These are phyloP conservation scores for Leucoma salicis DNA, from an alignment of 2,888 invertebrate species.

Conservation along the genomic window DNA sequence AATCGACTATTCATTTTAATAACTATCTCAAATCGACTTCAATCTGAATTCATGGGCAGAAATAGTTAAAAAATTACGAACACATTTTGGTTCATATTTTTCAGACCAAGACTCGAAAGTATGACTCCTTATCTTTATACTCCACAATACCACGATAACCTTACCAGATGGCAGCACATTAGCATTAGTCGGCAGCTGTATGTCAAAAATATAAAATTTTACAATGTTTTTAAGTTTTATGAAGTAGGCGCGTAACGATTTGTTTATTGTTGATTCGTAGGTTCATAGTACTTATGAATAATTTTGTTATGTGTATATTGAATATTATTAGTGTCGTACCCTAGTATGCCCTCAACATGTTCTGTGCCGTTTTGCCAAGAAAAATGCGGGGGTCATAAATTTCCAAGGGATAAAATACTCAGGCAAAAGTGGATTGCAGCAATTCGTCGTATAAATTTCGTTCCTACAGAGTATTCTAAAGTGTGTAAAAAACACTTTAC, in stretches of 20 bases:
- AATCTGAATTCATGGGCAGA: too few relatives aligned
- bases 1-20: too few relatives aligned
- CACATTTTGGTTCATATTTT: too few relatives aligned
- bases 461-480: constrained; percentile 9
- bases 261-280: not conserved
- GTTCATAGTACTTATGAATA: not conserved
- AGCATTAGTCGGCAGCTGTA: constrained; percentile 5
- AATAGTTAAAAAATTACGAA: too few relatives aligned
- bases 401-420: constrained; percentile 11
- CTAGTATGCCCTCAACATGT: constrained; percentile 10
- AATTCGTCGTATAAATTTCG: constrained; percentile 11
- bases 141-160: not conserved
- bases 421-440: constrained; percentile 14
- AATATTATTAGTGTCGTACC: not conserved
- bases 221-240: not conserved
- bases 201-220: constrained; percentile 4
- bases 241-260: not conserved
- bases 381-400: constrained; percentile 14
- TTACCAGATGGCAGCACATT: constrained; percentile 10
- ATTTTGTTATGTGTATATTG: not conserved
- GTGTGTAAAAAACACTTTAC: constrained; percentile 13
- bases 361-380: constrained; percentile 11
- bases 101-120: too few relatives aligned
- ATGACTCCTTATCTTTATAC: too few relatives aligned
- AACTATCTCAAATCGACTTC: too few relatives aligned